Conservation (phyloP, 2,888 invertebrate genomes). For the Pedicia rivosa region DNA sequence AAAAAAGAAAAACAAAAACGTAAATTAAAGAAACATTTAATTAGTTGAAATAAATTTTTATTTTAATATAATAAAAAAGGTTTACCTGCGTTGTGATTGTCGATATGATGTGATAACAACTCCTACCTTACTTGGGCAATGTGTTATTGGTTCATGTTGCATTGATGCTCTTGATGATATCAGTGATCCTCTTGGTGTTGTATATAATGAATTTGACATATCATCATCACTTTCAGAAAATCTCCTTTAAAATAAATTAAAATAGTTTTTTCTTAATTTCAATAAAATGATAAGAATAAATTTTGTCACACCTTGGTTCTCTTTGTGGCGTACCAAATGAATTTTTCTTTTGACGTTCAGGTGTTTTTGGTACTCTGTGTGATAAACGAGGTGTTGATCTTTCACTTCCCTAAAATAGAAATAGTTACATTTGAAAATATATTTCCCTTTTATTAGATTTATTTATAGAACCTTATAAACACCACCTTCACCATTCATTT, state of each 20-base stretch:
- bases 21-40: neutral
- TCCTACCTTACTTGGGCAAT: constrained; percentile 56
- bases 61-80: neutral
- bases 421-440: neutral
- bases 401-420: constrained; percentile 9
- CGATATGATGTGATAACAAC: constrained; percentile 83
- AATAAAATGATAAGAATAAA: neutral
- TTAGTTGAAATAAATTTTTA: no score
- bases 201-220: constrained; percentile 14
- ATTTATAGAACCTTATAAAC: constrained; percentile 8
- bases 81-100: constrained; percentile 71
- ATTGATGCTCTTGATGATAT: constrained; percentile 42
- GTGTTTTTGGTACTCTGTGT: constrained; percentile 13
- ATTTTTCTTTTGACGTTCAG: constrained; percentile 14
- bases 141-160: constrained; percentile 32
- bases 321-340: constrained; percentile 14
- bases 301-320: constrained; percentile 10
- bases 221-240: constrained; percentile 18
- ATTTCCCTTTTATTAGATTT: neutral
- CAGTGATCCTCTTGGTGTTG: constrained; percentile 15
- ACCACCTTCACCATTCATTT: constrained; percentile 14
- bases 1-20: neutral
- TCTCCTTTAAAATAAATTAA: no score
- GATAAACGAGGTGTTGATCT: constrained; percentile 12
- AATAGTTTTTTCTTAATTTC: neutral